phyloP scores from a whole-genome alignment of 2,888 invertebrate species.

The Micoletzkya japonica region DNA sequence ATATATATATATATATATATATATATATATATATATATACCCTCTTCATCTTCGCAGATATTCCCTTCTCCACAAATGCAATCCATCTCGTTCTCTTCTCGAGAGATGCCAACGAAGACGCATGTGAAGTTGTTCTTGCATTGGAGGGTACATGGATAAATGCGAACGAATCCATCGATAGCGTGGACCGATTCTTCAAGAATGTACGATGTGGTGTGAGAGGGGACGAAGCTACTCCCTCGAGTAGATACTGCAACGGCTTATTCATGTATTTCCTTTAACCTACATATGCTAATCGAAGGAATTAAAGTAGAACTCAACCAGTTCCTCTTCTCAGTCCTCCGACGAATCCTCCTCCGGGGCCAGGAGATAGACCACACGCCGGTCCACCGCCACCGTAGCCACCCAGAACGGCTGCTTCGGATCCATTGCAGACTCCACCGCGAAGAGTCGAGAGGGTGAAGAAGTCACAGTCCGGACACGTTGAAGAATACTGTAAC shows the following conservation, averaged over 20 bases:
- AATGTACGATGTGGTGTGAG: background rate
- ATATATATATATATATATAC: no score
- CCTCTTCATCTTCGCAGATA: no score
- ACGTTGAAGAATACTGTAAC: no score
- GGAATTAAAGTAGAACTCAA: background rate
- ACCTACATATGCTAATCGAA: background rate
- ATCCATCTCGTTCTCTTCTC: no score
- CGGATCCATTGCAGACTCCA: no score
- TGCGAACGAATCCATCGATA: constrained; percentile 15
- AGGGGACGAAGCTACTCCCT: background rate
- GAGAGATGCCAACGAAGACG: background rate
- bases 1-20: no score
- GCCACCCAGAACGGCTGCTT: constrained; percentile 3
- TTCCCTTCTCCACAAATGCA: no score
- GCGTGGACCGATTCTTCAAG: no score
- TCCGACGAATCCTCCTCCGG: constrained; percentile 24
- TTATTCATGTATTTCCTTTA: background rate
- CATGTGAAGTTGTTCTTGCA: constrained; percentile 3
- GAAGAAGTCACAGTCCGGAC: no score
- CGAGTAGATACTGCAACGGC: background rate
- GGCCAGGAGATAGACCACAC: constrained; percentile 12
- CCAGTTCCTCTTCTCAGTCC: background rate
- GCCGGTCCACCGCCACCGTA: constrained; percentile 27
- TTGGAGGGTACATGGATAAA: constrained; percentile 2
- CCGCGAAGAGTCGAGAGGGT: no score